Percentiles rank a stretch among this genome's conserved stretches.
These are phyloP conservation scores for Centruroides vittatus DNA, from an alignment of 1,140 invertebrate species.

Conservation along the genomic window DNA sequence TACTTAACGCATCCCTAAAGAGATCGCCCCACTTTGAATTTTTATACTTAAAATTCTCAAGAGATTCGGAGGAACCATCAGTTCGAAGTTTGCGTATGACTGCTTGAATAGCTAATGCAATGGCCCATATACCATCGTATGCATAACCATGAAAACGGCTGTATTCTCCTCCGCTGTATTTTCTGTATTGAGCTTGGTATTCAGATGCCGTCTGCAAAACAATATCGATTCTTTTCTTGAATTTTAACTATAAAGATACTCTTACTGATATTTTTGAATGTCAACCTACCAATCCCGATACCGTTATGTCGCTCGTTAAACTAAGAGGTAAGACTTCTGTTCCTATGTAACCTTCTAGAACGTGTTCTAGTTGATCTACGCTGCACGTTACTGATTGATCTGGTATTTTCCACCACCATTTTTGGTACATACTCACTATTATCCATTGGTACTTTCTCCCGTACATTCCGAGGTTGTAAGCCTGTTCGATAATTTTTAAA, in stretches of 20 bases:
- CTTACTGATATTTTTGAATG: neutral
- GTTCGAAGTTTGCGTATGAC: slow-evolving; percentile 49
- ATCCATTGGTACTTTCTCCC: slow-evolving; percentile 94
- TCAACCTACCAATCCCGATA: slow-evolving; percentile 73
- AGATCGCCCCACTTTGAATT: slow-evolving; percentile 73
- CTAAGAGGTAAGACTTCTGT: slow-evolving; percentile 65
- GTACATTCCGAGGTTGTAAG: slow-evolving; percentile 47
- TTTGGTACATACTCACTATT: slow-evolving; percentile 66
- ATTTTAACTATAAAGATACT: too few relatives aligned
- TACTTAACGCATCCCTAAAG: slow-evolving; percentile 71
- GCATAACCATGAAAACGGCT: slow-evolving; percentile 93
- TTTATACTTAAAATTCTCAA: slow-evolving; percentile 64
- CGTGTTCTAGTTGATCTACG: slow-evolving; percentile 53
- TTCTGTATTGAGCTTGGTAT: slow-evolving; percentile 71
- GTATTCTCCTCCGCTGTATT: slow-evolving; percentile 59
- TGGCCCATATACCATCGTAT: slow-evolving; percentile 94
- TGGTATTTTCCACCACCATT: slow-evolving; percentile 54
- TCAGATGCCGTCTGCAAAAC: slow-evolving; percentile 64
- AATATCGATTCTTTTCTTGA: neutral
- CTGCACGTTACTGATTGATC: slow-evolving; percentile 47
- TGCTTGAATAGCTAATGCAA: slow-evolving; percentile 76
- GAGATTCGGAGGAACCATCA: slow-evolving; percentile 3
- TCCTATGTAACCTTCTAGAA: slow-evolving; percentile 78
- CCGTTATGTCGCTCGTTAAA: slow-evolving; percentile 58
- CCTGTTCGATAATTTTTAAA: slow-evolving; percentile 30